These are phyloP conservation scores for Anomalospiza imberbis DNA, from an alignment of 2,797 vertebrate genomes.

Conservation along the genomic window DNA sequence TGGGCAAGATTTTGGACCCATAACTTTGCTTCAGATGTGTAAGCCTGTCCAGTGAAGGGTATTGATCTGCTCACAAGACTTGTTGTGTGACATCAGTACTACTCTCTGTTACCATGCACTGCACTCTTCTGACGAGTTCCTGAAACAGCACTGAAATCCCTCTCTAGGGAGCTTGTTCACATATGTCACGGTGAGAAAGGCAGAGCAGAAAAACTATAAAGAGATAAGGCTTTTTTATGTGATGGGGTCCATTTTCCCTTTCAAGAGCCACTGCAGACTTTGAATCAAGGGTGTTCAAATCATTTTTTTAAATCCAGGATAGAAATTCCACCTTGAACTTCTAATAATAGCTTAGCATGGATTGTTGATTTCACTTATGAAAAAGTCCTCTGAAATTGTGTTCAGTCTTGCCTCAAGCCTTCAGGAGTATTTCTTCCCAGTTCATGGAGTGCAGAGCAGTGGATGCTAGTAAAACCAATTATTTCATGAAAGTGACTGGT, in stretches of 20 bases:
- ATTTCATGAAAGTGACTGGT: slow-evolving; percentile 32
- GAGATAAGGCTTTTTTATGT: background rate
- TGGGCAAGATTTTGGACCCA: background rate
- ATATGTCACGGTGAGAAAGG: background rate
- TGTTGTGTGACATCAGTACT: background rate
- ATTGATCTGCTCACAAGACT: background rate
- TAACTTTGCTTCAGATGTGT: background rate
- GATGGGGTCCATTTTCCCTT: background rate
- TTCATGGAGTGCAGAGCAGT: slow-evolving; percentile 17
- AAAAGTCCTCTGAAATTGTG: slow-evolving; percentile 56
- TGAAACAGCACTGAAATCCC: slow-evolving; percentile 13
- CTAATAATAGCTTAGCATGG: slow-evolving; percentile 33
- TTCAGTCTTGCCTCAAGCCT: slow-evolving; percentile 56
- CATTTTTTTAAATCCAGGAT: background rate
- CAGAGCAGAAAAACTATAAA: background rate
- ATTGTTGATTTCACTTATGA: slow-evolving; percentile 42
- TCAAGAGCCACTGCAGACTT: background rate
- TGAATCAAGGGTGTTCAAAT: background rate
- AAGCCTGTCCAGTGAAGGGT: background rate
- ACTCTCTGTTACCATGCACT: slow-evolving; percentile 17
- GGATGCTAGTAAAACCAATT: slow-evolving; percentile 50
- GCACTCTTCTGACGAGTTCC: slow-evolving; percentile 42
- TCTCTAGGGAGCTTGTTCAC: background rate
- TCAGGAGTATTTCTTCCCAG: slow-evolving; percentile 5
- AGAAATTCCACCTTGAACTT: slow-evolving; percentile 17